Conservation (phyloP, 2,797 vertebrate species). For the Tragelaphus oryx region DNA sequence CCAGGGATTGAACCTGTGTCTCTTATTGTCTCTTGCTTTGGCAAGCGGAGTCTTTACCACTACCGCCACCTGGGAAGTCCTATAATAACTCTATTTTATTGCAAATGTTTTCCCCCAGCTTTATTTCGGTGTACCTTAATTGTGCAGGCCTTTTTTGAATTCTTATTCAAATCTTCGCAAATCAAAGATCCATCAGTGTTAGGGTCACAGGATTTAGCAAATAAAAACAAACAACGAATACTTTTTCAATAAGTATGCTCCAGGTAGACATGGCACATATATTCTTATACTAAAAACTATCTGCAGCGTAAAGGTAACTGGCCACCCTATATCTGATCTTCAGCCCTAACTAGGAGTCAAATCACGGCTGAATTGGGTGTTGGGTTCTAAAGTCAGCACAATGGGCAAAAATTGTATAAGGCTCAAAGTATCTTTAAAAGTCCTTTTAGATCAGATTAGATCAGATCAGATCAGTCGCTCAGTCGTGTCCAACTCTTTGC, state of each 20-base stretch:
- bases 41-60: neutral
- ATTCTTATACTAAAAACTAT: neutral
- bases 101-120: neutral
- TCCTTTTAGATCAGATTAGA: neutral
- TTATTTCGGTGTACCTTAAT: neutral
- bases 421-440: neutral
- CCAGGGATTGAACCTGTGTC: neutral
- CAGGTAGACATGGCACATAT: neutral
- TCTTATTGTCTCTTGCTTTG: neutral
- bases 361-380: neutral
- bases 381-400: neutral
- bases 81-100: neutral
- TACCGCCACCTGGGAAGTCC: neutral
- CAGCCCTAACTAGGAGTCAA: neutral
- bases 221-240: constrained; percentile 5
- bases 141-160: neutral
- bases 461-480: too few relatives aligned
- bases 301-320: neutral
- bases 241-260: neutral
- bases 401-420: neutral
- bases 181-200: neutral
- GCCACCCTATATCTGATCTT: neutral
- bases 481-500: too few relatives aligned
- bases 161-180: neutral
- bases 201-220: neutral